A percentile compares a stretch with the other conserved stretches of the same genome.
Conservation (phyloP, 2,797 vertebrate species). For the Coracias cyanogaster region DNA sequence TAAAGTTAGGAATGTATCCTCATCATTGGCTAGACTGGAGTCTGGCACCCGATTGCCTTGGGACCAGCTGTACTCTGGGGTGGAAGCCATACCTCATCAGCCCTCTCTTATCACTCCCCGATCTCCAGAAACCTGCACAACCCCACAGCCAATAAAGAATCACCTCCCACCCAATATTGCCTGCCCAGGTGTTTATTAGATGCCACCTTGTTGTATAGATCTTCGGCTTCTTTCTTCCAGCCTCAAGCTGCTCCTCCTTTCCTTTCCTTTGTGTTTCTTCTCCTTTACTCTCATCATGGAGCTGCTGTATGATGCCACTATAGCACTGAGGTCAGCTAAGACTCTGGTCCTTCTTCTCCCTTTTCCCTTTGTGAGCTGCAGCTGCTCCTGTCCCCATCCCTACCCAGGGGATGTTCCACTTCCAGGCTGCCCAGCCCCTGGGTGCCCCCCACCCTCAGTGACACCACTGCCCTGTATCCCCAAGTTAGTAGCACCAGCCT, state of each 20-base stretch:
- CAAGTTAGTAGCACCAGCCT: neutral
- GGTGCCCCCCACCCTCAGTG: neutral
- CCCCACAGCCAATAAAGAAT: neutral
- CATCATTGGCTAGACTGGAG: neutral
- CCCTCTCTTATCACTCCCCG: rapidly evolving
- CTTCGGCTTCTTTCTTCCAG: neutral
- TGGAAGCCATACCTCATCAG: neutral
- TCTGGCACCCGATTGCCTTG: neutral
- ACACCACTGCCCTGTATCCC: neutral
- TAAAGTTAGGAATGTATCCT: neutral
- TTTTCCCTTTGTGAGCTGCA: neutral
- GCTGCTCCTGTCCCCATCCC: neutral
- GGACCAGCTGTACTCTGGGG: neutral
- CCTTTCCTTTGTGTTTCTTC: neutral
- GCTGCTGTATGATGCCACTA: neutral
- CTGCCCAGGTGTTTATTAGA: neutral
- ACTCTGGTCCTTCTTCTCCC: neutral
- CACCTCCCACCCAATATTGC: neutral
- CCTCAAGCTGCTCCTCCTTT: neutral
- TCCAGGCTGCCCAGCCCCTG: neutral
- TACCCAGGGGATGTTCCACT: neutral
- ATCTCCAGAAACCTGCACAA: neutral
- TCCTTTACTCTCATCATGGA: neutral
- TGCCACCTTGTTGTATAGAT: neutral
- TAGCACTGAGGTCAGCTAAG: rapidly evolving